Percentiles rank a stretch among this genome's conserved stretches.
These are phyloP conservation scores for Drosophila parthenogenetica DNA, from an alignment of 2,888 invertebrate species.

Conservation along the genomic window DNA sequence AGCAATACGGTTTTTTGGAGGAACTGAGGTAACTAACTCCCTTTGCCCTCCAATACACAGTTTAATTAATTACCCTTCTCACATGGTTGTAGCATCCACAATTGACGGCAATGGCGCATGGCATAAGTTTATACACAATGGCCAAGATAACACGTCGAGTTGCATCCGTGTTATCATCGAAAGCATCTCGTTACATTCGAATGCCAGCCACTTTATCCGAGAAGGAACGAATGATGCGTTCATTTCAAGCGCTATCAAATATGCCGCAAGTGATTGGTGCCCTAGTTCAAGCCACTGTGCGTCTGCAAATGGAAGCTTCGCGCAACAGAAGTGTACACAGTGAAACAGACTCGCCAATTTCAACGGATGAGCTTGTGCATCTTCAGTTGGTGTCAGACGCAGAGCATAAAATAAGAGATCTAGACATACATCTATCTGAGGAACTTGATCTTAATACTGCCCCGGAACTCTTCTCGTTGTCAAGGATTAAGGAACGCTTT, in stretches of 20 bases:
- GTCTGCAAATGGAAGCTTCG: conserved; percentile 53
- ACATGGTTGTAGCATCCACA: conserved; percentile 66
- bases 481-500: conserved; percentile 79
- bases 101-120: conserved; percentile 73
- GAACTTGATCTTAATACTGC: conserved; percentile 47
- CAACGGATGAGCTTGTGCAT: conserved; percentile 56
- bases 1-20: conserved; percentile 76
- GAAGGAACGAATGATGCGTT: conserved; percentile 77
- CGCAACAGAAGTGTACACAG: conserved; percentile 15
- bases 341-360: conserved; percentile 10
- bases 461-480: conserved; percentile 67
- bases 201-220: conserved; percentile 82
- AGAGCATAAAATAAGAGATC: conserved; percentile 75
- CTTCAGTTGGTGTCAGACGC: conserved; percentile 79
- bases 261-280: conserved; percentile 82
- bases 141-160: conserved; percentile 77
- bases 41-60: background rate
- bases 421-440: conserved; percentile 67
- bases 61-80: background rate
- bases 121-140: conserved; percentile 70
- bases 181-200: conserved; percentile 80
- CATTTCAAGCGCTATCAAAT: conserved; percentile 73
- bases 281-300: conserved; percentile 65
- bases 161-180: conserved; percentile 74
- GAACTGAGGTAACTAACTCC: conserved; percentile 69